phyloP scores from a whole-genome alignment of 2,113 vertebrate species.

The Megaceryle torquata region DNA sequence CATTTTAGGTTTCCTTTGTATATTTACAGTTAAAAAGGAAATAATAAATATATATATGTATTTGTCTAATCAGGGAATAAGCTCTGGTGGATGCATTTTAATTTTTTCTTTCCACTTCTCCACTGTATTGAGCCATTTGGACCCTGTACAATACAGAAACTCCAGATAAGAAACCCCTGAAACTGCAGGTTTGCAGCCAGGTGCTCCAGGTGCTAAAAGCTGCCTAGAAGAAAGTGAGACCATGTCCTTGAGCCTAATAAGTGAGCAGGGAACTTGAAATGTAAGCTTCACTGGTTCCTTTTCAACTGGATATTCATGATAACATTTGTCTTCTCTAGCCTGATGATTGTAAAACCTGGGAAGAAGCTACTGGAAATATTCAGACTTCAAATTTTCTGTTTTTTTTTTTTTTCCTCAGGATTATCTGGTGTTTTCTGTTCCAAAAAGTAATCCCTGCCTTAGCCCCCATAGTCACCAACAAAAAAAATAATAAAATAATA shows the following conservation, averaged over 20 bases:
- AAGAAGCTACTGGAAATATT: neutral
- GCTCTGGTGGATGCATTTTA: neutral
- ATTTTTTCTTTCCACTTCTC: neutral
- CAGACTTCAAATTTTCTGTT: neutral
- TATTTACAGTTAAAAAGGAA: neutral
- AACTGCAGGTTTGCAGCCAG: neutral
- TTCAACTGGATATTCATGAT: neutral
- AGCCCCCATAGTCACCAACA: neutral
- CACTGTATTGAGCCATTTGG: neutral
- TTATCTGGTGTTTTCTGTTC: neutral
- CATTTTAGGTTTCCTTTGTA: neutral
- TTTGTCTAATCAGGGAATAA: neutral
- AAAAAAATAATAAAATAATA: too few relatives aligned
- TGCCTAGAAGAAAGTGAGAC: neutral
- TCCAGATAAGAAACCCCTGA: neutral
- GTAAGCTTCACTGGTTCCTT: neutral
- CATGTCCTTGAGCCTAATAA: neutral
- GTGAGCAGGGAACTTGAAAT: neutral
- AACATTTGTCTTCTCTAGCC: neutral
- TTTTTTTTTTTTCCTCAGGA: neutral
- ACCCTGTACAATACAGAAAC: rapidly evolving
- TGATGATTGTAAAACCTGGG: neutral
- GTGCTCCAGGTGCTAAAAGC: neutral
- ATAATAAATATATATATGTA: too few relatives aligned
- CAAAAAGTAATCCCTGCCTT: neutral